Conservation (phyloP, 2,113 vertebrate genomes). For the Cathartes aura region DNA sequence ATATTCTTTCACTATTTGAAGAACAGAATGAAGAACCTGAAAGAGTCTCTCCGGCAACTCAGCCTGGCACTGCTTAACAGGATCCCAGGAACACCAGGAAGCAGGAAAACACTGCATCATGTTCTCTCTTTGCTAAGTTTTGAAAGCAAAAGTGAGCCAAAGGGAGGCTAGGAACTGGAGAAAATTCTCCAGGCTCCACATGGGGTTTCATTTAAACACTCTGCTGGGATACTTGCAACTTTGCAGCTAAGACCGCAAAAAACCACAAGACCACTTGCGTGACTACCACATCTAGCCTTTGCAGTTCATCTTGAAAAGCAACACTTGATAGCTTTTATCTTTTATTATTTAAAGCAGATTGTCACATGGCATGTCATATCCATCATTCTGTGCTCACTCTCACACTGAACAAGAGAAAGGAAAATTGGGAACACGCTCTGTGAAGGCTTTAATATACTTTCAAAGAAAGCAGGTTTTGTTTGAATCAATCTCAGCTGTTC, state of each 20-base stretch:
- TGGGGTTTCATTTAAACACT: neutral
- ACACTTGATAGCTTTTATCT: constrained; percentile 7
- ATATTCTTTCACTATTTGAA: constrained; percentile 48
- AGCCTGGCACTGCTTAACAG: constrained; percentile 28
- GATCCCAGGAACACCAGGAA: constrained; percentile 12
- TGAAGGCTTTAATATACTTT: constrained; percentile 27
- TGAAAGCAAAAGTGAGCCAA: constrained; percentile 20
- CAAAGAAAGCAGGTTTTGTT: constrained; percentile 26
- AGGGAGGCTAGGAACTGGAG: neutral
- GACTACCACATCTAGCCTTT: neutral
- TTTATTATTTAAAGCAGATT: constrained; percentile 2
- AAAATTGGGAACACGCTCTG: neutral
- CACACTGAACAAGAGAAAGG: neutral
- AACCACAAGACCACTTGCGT: neutral
- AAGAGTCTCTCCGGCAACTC: constrained; percentile 29
- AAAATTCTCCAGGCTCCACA: neutral
- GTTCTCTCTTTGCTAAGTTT: neutral
- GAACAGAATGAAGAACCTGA: constrained; percentile 46
- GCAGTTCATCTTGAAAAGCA: constrained; percentile 24
- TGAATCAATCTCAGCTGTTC: neutral
- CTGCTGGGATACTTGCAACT: neutral
- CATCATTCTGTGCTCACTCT: constrained; percentile 1
- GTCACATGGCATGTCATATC: constrained; percentile 2
- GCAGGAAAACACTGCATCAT: neutral
- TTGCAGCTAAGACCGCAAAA: neutral